A percentile compares a stretch with the other conserved stretches of the same genome.
phyloP scores from a whole-genome alignment of 2,888 invertebrate genomes.

The Digitonthophagus gazella region DNA sequence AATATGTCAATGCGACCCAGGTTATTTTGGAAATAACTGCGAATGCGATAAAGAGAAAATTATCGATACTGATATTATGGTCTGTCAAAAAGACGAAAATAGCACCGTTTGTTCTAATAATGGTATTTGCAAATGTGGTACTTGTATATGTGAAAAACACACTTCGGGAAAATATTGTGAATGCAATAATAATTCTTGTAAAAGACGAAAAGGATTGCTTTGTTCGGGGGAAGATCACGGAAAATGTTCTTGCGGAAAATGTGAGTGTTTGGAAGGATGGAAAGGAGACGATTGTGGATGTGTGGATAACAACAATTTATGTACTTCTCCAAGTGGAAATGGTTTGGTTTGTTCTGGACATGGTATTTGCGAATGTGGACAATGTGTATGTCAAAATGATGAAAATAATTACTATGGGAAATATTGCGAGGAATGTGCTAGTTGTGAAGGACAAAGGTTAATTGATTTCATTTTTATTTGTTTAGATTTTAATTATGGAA shows the following conservation, averaged over 20 bases:
- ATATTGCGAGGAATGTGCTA: slow-evolving; percentile 72
- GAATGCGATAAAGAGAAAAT: slow-evolving; percentile 55
- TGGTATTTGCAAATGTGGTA: slow-evolving; percentile 66
- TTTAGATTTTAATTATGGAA: too few relatives aligned
- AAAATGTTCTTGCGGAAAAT: slow-evolving; percentile 62
- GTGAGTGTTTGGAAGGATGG: slow-evolving; percentile 60
- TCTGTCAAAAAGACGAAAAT: slow-evolving; percentile 38
- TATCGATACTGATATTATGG: slow-evolving; percentile 39
- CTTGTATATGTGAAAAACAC: slow-evolving; percentile 52
- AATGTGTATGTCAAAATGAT: slow-evolving; percentile 55
- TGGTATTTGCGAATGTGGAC: slow-evolving; percentile 71
- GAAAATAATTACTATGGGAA: slow-evolving; percentile 52
- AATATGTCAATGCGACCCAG: slow-evolving; percentile 58
- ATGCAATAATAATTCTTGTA: slow-evolving; percentile 75
- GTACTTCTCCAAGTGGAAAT: slow-evolving; percentile 44
- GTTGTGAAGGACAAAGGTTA: slow-evolving; percentile 56
- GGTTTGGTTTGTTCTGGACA: slow-evolving; percentile 56
- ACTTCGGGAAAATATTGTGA: slow-evolving; percentile 69
- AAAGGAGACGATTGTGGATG: slow-evolving; percentile 65
- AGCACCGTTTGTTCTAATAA: slow-evolving; percentile 55
- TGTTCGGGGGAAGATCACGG: slow-evolving; percentile 58
- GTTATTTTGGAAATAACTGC: slow-evolving; percentile 58
- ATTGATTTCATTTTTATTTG: background rate
- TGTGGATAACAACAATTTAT: slow-evolving; percentile 54
- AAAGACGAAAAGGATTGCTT: slow-evolving; percentile 49